These are phyloP conservation scores for Toxonevra muliebris DNA, from an alignment of 2,888 invertebrate genomes.

Conservation along the genomic window DNA sequence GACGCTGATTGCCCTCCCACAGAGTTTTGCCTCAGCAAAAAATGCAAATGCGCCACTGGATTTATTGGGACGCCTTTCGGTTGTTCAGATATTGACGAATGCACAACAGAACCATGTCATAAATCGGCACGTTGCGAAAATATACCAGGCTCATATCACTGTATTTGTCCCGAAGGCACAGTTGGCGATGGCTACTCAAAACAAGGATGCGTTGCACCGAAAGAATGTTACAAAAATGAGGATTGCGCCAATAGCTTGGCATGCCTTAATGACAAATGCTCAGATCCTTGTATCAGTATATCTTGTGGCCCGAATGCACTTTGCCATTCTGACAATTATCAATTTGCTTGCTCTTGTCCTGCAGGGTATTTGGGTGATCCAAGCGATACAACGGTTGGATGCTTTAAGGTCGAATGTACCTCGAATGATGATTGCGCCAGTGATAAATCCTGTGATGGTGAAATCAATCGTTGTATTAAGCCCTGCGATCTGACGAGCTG, in stretches of 20 bases:
- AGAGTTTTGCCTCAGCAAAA: slow-evolving; percentile 78
- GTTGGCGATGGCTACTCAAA: slow-evolving; percentile 77
- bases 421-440: slow-evolving; percentile 77
- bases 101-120: slow-evolving; percentile 80
- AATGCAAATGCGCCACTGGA: slow-evolving; percentile 81
- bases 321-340: slow-evolving; percentile 79
- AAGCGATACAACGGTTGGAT: slow-evolving; percentile 78
- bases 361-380: slow-evolving; percentile 86
- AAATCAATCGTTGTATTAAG: slow-evolving; percentile 81
- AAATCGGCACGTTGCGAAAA: slow-evolving; percentile 82
- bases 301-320: slow-evolving; percentile 81
- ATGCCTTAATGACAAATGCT: slow-evolving; percentile 80
- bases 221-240: slow-evolving; percentile 77
- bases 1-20: slow-evolving; percentile 83
- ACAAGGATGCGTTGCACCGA: slow-evolving; percentile 81
- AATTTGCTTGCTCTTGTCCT: slow-evolving; percentile 79
- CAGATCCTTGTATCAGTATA: slow-evolving; percentile 79
- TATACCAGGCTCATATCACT: slow-evolving; percentile 81
- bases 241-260: slow-evolving; percentile 81
- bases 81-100: slow-evolving; percentile 87
- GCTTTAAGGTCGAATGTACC: slow-evolving; percentile 89
- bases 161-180: slow-evolving; percentile 80
- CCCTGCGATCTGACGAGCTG: slow-evolving; percentile 83
- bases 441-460: slow-evolving; percentile 79
- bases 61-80: slow-evolving; percentile 78